A percentile compares a stretch with the other conserved stretches of the same genome.
These are phyloP conservation scores for Danio tinwini DNA, from an alignment of 2,797 vertebrate species.

Conservation along the genomic window DNA sequence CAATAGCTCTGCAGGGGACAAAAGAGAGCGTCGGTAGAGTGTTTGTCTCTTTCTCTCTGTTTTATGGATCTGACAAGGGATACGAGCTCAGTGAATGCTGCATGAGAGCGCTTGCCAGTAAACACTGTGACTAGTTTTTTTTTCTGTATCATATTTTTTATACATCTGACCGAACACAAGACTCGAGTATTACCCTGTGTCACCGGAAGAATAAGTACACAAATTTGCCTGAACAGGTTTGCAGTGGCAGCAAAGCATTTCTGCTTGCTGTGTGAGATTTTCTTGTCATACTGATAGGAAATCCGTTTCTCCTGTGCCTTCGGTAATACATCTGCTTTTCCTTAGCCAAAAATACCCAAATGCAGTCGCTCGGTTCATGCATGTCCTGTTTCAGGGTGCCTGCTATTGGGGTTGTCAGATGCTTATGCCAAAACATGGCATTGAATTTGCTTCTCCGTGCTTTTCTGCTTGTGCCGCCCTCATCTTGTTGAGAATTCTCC, in stretches of 20 bases:
- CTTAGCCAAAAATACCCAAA: constrained; percentile 37
- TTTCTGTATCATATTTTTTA: constrained; percentile 34
- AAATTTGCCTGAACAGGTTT: constrained; percentile 30
- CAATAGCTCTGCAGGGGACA: constrained; percentile 42
- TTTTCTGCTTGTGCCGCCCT: not conserved
- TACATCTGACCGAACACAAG: constrained; percentile 39
- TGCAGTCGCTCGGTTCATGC: not conserved
- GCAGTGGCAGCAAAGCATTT: constrained; percentile 25
- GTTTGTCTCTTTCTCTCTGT: not conserved
- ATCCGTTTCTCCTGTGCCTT: constrained; percentile 23
- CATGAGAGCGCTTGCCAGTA: constrained; percentile 17
- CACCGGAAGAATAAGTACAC: constrained; percentile 37
- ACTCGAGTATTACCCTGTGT: constrained; percentile 32
- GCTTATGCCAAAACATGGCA: constrained; percentile 21
- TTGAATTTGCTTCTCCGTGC: constrained; percentile 2
- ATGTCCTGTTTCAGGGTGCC: constrained; percentile 8
- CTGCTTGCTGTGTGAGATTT: constrained; percentile 27
- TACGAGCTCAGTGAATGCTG: constrained; percentile 22
- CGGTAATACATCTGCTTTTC: constrained; percentile 35
- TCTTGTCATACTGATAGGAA: constrained; percentile 41
- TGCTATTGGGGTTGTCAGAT: constrained; percentile 23
- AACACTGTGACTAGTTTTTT: constrained; percentile 15
- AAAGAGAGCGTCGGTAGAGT: not conserved
- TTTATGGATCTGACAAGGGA: constrained; percentile 41
- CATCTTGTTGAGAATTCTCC: constrained; percentile 28